Evolutionary conservation across 2,888 invertebrate genomes (phyloP).

Genomic region (Exocentrus adspersus): DNA sequence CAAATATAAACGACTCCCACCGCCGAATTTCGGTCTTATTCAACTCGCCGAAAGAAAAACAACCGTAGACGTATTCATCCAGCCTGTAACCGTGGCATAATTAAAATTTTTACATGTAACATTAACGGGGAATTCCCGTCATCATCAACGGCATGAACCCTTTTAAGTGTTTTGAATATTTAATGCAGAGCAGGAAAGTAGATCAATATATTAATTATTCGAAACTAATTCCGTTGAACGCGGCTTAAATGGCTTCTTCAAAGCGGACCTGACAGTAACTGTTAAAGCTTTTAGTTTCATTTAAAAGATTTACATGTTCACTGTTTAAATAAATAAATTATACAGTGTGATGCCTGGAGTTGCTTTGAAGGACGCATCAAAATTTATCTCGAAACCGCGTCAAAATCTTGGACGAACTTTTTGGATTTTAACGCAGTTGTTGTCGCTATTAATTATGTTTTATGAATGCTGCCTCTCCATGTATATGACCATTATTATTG

Average conservation of each 20-base stretch:
- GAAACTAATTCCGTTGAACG: background rate
- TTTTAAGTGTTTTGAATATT: conserved; percentile 64
- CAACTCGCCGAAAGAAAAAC: background rate
- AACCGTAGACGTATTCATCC: conserved; percentile 28
- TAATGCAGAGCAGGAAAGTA: conserved; percentile 50
- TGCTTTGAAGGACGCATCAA: no score
- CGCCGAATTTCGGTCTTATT: background rate
- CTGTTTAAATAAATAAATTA: background rate
- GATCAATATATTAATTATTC: conserved; percentile 8
- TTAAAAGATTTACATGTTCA: background rate
- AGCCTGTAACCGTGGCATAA: conserved; percentile 37
- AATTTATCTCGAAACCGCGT: no score
- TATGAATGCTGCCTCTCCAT: no score
- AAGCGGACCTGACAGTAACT: no score
- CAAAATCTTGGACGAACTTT: no score
- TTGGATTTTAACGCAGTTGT: no score
- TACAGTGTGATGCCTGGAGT: no score
- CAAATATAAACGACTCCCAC: background rate
- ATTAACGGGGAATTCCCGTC: conserved; percentile 51
- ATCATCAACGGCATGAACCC: conserved; percentile 59
- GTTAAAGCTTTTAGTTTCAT: background rate
- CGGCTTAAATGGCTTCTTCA: background rate
- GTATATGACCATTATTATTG: no score
- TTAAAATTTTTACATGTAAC: conserved; percentile 47
- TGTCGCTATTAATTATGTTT: no score